Percentiles rank a stretch among this genome's conserved stretches.
These are phyloP conservation scores for Monopterus albus DNA, from an alignment of 2,113 vertebrate species.

Conservation along the genomic window DNA sequence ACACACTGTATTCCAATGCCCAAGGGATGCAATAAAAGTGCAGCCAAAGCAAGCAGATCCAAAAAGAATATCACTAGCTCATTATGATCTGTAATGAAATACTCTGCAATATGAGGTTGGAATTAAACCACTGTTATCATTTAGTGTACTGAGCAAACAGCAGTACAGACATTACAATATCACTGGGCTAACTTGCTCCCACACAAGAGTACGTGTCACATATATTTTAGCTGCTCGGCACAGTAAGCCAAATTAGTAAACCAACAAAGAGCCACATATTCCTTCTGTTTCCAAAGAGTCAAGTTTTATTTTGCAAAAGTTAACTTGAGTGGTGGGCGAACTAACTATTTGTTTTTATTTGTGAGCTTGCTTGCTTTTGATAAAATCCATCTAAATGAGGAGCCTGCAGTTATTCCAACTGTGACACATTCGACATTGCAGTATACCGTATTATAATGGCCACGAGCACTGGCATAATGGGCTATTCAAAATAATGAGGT, in stretches of 20 bases:
- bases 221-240: background rate
- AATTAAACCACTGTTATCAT: slow-evolving; percentile 70
- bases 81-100: slow-evolving; percentile 76
- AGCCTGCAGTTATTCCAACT: slow-evolving; percentile 11
- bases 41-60: slow-evolving; percentile 59
- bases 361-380: slow-evolving; percentile 28
- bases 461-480: slow-evolving; percentile 27
- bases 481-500: slow-evolving; percentile 55
- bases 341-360: slow-evolving; percentile 19
- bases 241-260: slow-evolving; percentile 2
- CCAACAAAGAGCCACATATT: slow-evolving; percentile 1
- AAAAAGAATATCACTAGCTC: slow-evolving; percentile 70
- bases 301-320: slow-evolving; percentile 20
- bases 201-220: background rate
- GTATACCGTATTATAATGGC: slow-evolving; percentile 14
- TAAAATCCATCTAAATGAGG: slow-evolving; percentile 35
- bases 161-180: slow-evolving; percentile 38
- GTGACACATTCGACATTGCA: slow-evolving; percentile 19
- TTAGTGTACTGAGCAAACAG: slow-evolving; percentile 50
- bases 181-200: slow-evolving; percentile 11
- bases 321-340: background rate
- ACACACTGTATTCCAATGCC: slow-evolving; percentile 21
- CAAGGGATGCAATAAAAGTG: slow-evolving; percentile 62
- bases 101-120: slow-evolving; percentile 61
- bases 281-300: slow-evolving; percentile 6